phyloP scores from a whole-genome alignment of 1,140 invertebrate species.

The Linepithema humile region DNA sequence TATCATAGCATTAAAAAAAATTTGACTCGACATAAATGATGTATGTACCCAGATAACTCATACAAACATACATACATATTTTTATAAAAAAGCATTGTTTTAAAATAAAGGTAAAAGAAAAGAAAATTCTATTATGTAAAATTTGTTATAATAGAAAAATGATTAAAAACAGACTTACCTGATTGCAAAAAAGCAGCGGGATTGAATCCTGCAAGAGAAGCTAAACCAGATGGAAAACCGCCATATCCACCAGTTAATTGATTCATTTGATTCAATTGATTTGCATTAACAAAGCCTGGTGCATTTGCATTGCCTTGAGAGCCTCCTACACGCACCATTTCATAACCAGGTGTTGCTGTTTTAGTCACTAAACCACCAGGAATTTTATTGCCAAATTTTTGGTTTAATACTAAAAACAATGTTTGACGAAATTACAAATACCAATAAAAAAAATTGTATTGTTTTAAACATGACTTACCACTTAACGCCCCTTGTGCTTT shows the following conservation, averaged over 20 bases:
- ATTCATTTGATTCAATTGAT: slow-evolving; percentile 75
- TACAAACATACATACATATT: slow-evolving; percentile 48
- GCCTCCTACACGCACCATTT: slow-evolving; percentile 81
- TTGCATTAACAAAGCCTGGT: slow-evolving; percentile 70
- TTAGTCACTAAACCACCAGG: slow-evolving; percentile 85
- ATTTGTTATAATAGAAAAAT: neutral
- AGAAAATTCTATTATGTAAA: neutral
- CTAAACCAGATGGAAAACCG: slow-evolving; percentile 69
- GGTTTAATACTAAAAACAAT: slow-evolving; percentile 68
- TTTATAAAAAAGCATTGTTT: neutral
- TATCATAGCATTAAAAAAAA: slow-evolving; percentile 2
- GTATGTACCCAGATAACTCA: slow-evolving; percentile 53
- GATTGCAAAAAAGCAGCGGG: slow-evolving; percentile 91
- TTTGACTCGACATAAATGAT: neutral
- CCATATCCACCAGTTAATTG: slow-evolving; percentile 71
- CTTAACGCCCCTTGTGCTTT: slow-evolving; percentile 75
- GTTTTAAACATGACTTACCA: slow-evolving; percentile 60
- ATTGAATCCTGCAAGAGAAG: slow-evolving; percentile 84
- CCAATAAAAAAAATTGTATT: neutral
- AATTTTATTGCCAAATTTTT: slow-evolving; percentile 81
- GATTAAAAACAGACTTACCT: slow-evolving; percentile 86
- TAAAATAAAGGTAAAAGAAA: neutral
- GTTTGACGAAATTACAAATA: neutral
- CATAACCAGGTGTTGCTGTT: slow-evolving; percentile 82
- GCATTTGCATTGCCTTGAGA: slow-evolving; percentile 77